Percentiles rank a stretch among this genome's conserved stretches.
phyloP scores from a whole-genome alignment of 2,113 vertebrate species.

The Heteronetta atricapilla region DNA sequence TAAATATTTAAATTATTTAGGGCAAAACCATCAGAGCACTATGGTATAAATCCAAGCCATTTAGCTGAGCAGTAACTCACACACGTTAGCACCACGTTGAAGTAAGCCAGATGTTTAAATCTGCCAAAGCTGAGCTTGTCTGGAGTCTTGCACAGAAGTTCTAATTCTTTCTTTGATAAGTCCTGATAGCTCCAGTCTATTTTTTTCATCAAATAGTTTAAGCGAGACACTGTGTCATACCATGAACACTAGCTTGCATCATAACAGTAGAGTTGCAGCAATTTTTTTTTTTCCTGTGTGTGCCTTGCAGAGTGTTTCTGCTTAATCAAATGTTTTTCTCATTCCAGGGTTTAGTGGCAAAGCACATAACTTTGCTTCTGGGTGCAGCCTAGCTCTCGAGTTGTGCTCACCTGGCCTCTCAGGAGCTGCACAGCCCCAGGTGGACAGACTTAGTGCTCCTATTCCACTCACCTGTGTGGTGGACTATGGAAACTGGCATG shows the following conservation, averaged over 20 bases:
- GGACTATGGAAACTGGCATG: neutral
- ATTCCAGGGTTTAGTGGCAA: neutral
- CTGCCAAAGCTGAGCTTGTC: neutral
- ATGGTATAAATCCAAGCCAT: neutral
- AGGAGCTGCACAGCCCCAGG: neutral
- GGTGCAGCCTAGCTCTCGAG: neutral
- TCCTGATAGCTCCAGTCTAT: neutral
- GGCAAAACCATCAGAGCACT: neutral
- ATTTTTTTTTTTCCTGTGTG: neutral
- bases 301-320: neutral
- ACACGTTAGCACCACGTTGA: neutral
- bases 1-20: neutral
- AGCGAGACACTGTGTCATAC: neutral
- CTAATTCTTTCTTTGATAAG: neutral
- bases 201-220: neutral
- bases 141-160: neutral
- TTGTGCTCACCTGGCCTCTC: neutral
- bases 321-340: neutral
- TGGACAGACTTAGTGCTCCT: neutral
- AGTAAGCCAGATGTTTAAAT: neutral
- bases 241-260: neutral
- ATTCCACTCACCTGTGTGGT: rapidly evolving
- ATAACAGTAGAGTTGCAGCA: neutral
- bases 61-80: neutral
- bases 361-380: neutral